Evolutionary conservation across 2,888 invertebrate species (phyloP), one percentile per base, ranked within the genome.

Genomic region (Drosophila kambysellisi): DNA sequence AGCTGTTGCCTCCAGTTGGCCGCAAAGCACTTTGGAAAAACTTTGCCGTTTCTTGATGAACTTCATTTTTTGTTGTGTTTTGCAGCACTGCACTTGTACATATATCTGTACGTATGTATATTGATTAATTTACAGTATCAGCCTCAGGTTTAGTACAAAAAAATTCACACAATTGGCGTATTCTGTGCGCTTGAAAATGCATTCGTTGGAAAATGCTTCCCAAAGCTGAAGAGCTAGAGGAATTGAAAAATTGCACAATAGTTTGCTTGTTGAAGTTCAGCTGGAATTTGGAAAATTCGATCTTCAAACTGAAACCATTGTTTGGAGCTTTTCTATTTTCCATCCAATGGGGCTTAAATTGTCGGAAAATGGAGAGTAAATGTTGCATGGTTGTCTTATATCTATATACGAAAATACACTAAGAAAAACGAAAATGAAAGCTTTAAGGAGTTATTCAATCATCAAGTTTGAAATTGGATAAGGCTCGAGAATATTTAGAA

Each of bases 21-120:
- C 17, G 29, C 17, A 50, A 50, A 17, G 15, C 48, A 74, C 57
- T 60, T 62, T 43, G 50, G 52, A 46, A 17, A 56, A 84, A 87
- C 84, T 89, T 87, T 86, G 66, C 52, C 71, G 70, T 65, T 77
- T 74, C 71, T 84, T 82, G 71, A 84, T 82, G 69, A 85, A 85
- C 71, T 85, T 25, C 1, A 25, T 88, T 64, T 56, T 6, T 39
- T 29, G 20, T 20, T 30, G n/a, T 39, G 35, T 50, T 74, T 50
- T 62, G 32, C 63, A 67, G 67, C 58, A 43, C 53, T 74, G 71
- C 68, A 71, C 58, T 80, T 43, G 46, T 46, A 25, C 25, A 46
- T 15, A 15, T 3, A 46, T 9, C 20, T 48, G 37, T 41, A 12
- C 7, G 7, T 20, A 20, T 15, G 46, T 46, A 30, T 75, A 86